These are phyloP conservation scores for Hymenochirus boettgeri DNA, from an alignment of 2,113 vertebrate genomes.

Conservation along the genomic window DNA sequence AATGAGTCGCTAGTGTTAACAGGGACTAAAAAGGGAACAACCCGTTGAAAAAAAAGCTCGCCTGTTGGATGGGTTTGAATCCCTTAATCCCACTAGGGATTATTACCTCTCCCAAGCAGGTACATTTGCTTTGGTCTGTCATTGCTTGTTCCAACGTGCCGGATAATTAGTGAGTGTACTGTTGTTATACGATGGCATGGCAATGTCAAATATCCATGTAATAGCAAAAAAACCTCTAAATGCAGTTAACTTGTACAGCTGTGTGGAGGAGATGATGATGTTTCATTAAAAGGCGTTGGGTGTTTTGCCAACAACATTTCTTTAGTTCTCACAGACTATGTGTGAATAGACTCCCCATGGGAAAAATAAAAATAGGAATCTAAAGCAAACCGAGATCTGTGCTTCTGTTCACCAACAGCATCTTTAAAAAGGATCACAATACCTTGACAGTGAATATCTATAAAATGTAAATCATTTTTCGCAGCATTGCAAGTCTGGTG, in stretches of 20 bases:
- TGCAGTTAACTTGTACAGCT: background rate
- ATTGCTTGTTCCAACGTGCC: no score
- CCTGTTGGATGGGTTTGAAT: background rate
- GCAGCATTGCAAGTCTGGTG: no score
- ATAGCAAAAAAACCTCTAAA: no score
- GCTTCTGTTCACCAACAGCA: background rate
- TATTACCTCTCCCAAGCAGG: no score
- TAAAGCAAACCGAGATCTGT: constrained; percentile 7
- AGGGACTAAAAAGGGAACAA: no score
- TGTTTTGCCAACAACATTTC: background rate
- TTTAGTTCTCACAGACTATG: constrained; percentile 5
- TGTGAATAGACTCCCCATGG: constrained; percentile 3
- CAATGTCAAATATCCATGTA: no score
- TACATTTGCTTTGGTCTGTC: no score
- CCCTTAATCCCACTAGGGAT: background rate
- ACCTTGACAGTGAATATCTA: no score
- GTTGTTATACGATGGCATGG: background rate
- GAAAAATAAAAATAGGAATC: background rate
- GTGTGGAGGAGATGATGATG: background rate
- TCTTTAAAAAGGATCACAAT: no score
- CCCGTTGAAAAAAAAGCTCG: background rate
- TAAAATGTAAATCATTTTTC: no score
- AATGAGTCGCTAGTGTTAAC: no score
- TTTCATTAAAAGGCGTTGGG: background rate
- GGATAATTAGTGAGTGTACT: background rate